Percentiles rank a stretch among this genome's conserved stretches.
Evolutionary conservation across 2,113 vertebrate genomes (phyloP).

Genomic region (Ochotona princeps): DNA sequence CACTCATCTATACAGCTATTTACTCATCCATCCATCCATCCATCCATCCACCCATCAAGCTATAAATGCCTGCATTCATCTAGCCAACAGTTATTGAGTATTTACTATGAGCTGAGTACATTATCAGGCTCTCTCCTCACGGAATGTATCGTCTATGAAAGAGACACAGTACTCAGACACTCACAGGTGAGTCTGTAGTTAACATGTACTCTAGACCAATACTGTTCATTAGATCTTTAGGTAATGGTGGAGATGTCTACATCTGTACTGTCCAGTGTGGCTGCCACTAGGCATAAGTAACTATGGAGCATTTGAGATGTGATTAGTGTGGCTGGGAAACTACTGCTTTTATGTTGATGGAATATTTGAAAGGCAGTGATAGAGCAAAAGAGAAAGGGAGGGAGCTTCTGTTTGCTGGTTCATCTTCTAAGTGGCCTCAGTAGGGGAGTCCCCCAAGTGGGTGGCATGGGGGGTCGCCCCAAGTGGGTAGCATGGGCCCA

Average conservation of each 20-base stretch:
- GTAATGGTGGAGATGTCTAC: background rate
- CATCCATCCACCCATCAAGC: too few relatives aligned
- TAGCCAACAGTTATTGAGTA: background rate
- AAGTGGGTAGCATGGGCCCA: too few relatives aligned
- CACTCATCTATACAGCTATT: background rate
- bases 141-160: background rate
- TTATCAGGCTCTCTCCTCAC: background rate
- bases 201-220: fast-evolving
- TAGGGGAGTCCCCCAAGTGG: too few relatives aligned
- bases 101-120: background rate
- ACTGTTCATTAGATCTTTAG: background rate
- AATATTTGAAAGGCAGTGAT: too few relatives aligned
- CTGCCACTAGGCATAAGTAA: background rate
- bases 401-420: too few relatives aligned
- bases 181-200: background rate
- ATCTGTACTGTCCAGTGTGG: background rate
- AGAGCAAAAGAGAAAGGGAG: too few relatives aligned
- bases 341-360: background rate
- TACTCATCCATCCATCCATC: too few relatives aligned
- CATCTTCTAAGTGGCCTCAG: too few relatives aligned
- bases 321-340: background rate
- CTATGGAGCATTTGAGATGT: background rate
- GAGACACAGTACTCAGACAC: background rate
- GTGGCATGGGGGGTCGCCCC: too few relatives aligned
- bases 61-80: background rate